Base-by-base conservation (phyloP, 2,888 invertebrate genomes). In the Eupithecia centaureata region DNA sequence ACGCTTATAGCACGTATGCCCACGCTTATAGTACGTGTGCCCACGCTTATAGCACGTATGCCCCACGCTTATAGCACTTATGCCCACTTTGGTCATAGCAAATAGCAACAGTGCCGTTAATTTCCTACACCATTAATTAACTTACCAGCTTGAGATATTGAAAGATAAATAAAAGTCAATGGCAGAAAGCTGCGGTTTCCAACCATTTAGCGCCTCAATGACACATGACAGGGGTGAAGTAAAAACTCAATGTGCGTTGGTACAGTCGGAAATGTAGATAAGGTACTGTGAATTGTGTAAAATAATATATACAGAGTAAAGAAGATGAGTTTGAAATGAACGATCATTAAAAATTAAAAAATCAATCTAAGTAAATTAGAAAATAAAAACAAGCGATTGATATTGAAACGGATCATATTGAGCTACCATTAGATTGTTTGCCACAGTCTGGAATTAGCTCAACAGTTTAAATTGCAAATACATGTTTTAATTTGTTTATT, bases 151-250 rank as follows among this genome's bases (percentile, higher is more conserved):
- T 32, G 32, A 32, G 33, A 38, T 15, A 42, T 61, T 65, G 30
- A 25, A 25, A 1, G 35, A 38, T 59, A 25, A 38, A 59, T 59
- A 59, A 59, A 59, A 38, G 25, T 35, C 35, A 57, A 57, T 57
- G 32, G 57, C 57, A 33, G 57, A 57, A 57, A 57, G 57, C 30
- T 30, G 30, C 32, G 57, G 57, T 57, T 32, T 57, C 57, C 57
- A 57, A 10, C 22, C 22, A 57, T 57, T 30, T 57, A 57, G 57
- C 12, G 30, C 18, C 57, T 30, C 18, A 18, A 57, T 18, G n/a
- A 57, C 57, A 57, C 30, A 18, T n/a, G 22, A 7, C 30, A 33
- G 8, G 15, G 22, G 18, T 57, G 33, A 30, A 10, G 27, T n/a
- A 56, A 56, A 56, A 56, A 56, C 28, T 56, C n/a, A 30, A 56